Conservation (phyloP, 2,888 invertebrate species). For the Trachelus iudaicus region DNA sequence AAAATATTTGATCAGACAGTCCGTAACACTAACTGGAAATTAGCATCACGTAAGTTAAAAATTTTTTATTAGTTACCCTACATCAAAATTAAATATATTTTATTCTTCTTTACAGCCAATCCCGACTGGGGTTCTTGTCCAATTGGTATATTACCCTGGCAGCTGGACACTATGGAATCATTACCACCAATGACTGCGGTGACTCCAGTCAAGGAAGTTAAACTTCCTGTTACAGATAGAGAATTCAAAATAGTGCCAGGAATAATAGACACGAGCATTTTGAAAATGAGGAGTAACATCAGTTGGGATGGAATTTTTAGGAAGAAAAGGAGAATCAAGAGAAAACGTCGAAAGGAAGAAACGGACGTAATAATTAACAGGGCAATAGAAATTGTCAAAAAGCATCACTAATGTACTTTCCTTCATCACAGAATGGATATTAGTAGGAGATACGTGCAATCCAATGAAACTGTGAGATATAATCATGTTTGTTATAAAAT, state of each 20-base stretch:
- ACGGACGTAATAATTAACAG: constrained; percentile 40
- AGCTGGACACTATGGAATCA: constrained; percentile 45
- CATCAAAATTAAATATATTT: constrained; percentile 55
- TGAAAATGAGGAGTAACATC: constrained; percentile 46
- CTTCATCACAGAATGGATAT: neutral
- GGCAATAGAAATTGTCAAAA: constrained; percentile 43
- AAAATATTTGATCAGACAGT: constrained; percentile 39
- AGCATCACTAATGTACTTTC: neutral
- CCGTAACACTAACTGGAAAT: constrained; percentile 49
- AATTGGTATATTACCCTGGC: constrained; percentile 69
- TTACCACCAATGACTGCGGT: constrained; percentile 27
- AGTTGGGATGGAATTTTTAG: constrained; percentile 54
- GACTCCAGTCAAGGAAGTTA: constrained; percentile 19
- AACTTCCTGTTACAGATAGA: constrained; percentile 18
- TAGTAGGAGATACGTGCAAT: neutral
- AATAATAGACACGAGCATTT: constrained; percentile 40
- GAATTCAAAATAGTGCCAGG: constrained; percentile 45
- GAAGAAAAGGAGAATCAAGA: constrained; percentile 41
- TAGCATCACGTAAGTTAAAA: constrained; percentile 35
- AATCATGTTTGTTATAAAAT: neutral
- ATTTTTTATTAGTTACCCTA: constrained; percentile 17
- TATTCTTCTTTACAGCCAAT: constrained; percentile 52
- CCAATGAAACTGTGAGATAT: neutral
- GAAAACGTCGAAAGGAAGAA: constrained; percentile 33
- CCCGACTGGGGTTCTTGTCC: constrained; percentile 67